Evolutionary conservation across 2,113 vertebrate genomes (phyloP).

Genomic region (Indicator maculatus): DNA sequence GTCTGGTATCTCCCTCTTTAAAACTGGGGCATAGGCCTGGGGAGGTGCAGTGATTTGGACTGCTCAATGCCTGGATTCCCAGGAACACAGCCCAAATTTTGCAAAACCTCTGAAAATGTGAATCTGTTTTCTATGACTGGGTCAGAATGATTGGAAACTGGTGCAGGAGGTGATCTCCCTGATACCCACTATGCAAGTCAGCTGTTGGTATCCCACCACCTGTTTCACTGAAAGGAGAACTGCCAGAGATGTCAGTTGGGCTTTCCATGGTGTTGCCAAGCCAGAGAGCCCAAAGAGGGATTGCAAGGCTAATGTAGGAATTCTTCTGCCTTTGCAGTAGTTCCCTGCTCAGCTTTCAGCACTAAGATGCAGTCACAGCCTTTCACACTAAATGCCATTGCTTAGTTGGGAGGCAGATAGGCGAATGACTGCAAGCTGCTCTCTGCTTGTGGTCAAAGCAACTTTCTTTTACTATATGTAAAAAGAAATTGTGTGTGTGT

Average conservation of each 20-base stretch:
- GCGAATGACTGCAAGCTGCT: not conserved
- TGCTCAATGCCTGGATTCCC: not conserved
- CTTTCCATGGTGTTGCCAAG: not conserved
- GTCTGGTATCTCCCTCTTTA: not conserved
- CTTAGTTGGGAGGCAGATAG: not conserved
- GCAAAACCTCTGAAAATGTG: not conserved
- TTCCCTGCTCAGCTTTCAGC: not conserved
- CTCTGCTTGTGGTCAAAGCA: not conserved
- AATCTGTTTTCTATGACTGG: not conserved
- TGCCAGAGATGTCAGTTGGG: not conserved
- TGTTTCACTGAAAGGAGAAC: not conserved
- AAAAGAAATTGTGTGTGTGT: not conserved
- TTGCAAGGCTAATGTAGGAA: not conserved
- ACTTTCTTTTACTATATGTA: too few species aligned
- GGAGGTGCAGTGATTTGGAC: not conserved
- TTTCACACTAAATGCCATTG: not conserved
- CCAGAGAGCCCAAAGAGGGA: not conserved
- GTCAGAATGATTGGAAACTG: not conserved
- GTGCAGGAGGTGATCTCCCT: not conserved
- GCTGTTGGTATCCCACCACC: not conserved
- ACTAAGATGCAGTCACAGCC: not conserved
- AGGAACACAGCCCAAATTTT: not conserved
- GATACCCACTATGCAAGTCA: not conserved
- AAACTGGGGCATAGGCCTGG: rapidly evolving
- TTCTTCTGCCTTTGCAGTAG: not conserved